Evolutionary conservation across 2,888 invertebrate genomes (phyloP), one percentile per base, ranked within the genome.

Genomic region (Monopis laevigella): DNA sequence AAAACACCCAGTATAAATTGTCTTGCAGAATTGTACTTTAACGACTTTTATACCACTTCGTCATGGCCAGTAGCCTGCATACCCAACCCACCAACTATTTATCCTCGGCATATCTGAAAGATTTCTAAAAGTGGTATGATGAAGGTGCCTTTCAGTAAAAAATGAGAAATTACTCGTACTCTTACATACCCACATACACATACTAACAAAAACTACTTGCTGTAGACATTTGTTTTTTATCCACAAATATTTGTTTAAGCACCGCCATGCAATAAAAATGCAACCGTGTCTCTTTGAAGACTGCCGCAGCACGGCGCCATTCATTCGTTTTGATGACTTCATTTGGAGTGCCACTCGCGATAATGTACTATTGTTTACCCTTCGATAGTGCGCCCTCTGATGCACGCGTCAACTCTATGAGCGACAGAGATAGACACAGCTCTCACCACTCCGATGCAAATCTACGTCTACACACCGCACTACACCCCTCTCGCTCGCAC

Each of bases 351-450:
- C 36, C 66, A 42, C 59, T 69, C 64, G 72, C 70, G 73, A 77
- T 78, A 77, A 78, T 80, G 74, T 67, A 72, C 78, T 74, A 78
- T 80, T 80, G 80, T 80, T 80, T 78, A 78, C 78, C 74, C 72
- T 75, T 73, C 73, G 73, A 78, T 75, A 80, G 77, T 80, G 77
- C 69, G 70, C 69, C 64, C 63, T 64, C 59, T 60, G 65, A 61
- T 77, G 73, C 78, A 75, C 74, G 77, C 71, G 75, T 67, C 60
- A 36, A 65, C 63, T 61, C 69, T 58, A 65, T 64, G 70, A 51
- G 39, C 58, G 68, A 77, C 46, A 64, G 70, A 67, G 80, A 81
- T 51, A 53, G 54, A 58, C 46, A 59, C 46, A 65, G 41, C 43
- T 52, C 54, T 49, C 62, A 47, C 58, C 51, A 57, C 64, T 52